Evolutionary conservation across 2,797 vertebrate genomes (phyloP).

Genomic region (Semaprochilodus insignis): DNA sequence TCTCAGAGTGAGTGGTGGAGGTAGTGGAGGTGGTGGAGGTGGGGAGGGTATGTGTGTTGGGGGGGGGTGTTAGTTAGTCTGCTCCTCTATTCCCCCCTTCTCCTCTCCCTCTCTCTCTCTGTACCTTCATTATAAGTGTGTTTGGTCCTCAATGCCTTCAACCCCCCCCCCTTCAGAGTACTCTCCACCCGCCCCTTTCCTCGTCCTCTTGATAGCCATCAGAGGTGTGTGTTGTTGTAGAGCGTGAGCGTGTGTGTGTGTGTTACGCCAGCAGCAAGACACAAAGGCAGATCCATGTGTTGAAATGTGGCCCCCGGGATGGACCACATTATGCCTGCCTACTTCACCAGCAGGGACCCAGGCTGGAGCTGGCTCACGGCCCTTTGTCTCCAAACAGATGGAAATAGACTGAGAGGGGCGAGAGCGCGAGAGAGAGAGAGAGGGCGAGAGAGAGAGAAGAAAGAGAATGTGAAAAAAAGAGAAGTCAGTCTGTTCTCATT

Average conservation of each 20-base stretch:
- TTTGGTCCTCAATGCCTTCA: constrained; percentile 69
- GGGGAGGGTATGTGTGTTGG: background rate
- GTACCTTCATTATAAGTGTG: constrained; percentile 67
- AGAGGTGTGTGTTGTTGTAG: constrained; percentile 52
- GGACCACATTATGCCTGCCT: constrained; percentile 82
- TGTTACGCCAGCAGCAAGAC: constrained; percentile 45
- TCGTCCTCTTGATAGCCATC: constrained; percentile 49
- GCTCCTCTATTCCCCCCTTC: background rate
- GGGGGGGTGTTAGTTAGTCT: constrained; percentile 30
- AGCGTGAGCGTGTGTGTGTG: constrained; percentile 38
- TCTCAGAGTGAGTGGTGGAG: constrained; percentile 58
- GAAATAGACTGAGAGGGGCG: constrained; percentile 80
- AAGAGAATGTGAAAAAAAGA: constrained; percentile 59
- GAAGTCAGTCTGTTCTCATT: constrained; percentile 87
- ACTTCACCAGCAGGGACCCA: constrained; percentile 87
- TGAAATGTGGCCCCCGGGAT: constrained; percentile 85
- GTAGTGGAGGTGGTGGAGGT: background rate
- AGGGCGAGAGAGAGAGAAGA: constrained; percentile 53
- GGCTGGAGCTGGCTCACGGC: constrained; percentile 81
- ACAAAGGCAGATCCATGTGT: constrained; percentile 85
- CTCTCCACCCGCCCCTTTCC: constrained; percentile 33
- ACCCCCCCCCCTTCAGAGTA: constrained; percentile 44
- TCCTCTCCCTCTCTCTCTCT: constrained; percentile 19
- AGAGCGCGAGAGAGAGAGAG: constrained; percentile 68
- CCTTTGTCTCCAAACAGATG: constrained; percentile 88